These are phyloP conservation scores for Acleris literana DNA, from an alignment of 2,888 invertebrate species.

Conservation along the genomic window DNA sequence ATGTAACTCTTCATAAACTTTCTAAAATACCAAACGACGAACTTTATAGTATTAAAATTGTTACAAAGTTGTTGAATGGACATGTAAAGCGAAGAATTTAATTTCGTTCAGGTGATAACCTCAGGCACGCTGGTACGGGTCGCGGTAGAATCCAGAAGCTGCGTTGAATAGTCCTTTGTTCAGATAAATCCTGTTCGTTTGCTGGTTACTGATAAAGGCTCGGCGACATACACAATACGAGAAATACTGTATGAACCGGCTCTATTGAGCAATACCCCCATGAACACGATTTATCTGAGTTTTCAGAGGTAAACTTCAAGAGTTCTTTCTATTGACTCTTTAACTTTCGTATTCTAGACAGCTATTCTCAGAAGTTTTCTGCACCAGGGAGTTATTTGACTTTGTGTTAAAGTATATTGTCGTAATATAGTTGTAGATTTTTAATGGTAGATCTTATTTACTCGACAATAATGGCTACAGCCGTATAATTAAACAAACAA, in stretches of 20 bases:
- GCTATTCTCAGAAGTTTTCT: too few relatives aligned
- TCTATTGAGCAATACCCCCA: background rate
- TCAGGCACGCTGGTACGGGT: constrained; percentile 4
- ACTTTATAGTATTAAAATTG: constrained; percentile 1
- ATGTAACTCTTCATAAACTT: too few relatives aligned
- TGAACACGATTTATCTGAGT: background rate
- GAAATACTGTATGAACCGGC: background rate
- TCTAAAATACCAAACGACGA: too few relatives aligned
- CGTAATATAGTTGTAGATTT: too few relatives aligned
- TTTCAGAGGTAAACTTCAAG: background rate
- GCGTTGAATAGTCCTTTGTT: constrained; percentile 22
- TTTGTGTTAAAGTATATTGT: too few relatives aligned
- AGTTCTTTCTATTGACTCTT: too few relatives aligned
- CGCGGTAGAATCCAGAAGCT: constrained; percentile 5
- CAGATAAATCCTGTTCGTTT: constrained; percentile 8
- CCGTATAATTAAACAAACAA: too few relatives aligned
- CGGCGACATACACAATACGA: constrained; percentile 5
- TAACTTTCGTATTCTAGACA: too few relatives aligned
- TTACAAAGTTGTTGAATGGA: constrained; percentile 7
- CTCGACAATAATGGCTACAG: too few relatives aligned
- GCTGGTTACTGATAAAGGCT: constrained; percentile 1
- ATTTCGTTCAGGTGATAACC: constrained; percentile 20
- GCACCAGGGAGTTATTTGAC: too few relatives aligned
- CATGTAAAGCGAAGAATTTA: constrained; percentile 15
- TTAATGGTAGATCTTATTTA: too few relatives aligned